Evolutionary conservation across 2,797 vertebrate species (phyloP).

Genomic region (Micrastur ruficollis): DNA sequence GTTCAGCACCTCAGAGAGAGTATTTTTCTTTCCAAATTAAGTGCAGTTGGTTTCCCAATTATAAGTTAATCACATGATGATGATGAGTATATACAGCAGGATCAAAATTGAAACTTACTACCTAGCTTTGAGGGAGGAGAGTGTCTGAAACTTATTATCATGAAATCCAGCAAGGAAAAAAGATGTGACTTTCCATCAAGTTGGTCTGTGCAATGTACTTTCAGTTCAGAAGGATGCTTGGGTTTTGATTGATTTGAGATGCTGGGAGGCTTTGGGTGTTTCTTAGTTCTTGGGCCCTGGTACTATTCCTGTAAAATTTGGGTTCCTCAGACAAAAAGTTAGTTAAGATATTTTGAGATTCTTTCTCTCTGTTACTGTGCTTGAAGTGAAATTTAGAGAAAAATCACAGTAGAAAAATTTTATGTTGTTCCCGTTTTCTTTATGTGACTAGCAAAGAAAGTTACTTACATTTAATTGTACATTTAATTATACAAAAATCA

Average conservation of each 20-base stretch:
- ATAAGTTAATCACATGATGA: background rate
- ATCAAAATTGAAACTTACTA: background rate
- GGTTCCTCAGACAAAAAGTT: background rate
- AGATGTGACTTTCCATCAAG: background rate
- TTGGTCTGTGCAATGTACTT: background rate
- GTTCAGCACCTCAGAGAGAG: background rate
- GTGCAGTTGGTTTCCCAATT: background rate
- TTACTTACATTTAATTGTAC: background rate
- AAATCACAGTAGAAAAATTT: background rate
- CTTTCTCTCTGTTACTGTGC: background rate
- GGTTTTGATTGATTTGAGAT: background rate
- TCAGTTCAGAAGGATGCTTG: background rate
- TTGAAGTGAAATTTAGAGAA: background rate
- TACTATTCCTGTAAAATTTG: background rate
- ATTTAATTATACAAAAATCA: background rate
- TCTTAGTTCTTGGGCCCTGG: background rate
- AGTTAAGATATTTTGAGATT: background rate
- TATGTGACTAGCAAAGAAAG: background rate
- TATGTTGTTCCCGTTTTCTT: background rate
- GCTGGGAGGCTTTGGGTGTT: background rate
- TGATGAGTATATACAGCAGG: background rate
- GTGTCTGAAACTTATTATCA: background rate
- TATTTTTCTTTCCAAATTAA: background rate
- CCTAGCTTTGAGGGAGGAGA: background rate
- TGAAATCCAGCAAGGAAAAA: background rate